Evolutionary conservation across 92 coral and sea anemone species (phyloP), one percentile per base, ranked within the genome.

Genomic region (Epizoanthus stellaris): DNA sequence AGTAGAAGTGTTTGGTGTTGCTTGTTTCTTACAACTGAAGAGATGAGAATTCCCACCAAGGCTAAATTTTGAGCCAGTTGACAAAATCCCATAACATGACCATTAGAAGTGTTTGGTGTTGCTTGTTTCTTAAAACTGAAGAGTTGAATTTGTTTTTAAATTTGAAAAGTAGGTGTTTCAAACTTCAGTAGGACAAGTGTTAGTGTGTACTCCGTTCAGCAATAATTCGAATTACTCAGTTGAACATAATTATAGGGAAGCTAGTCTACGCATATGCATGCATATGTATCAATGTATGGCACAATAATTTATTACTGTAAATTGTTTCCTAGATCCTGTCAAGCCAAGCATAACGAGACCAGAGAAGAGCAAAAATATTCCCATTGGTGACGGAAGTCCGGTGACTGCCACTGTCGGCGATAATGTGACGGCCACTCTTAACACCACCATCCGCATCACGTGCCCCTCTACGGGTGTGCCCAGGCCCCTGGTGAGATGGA

Each of bases 391-490:
- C 15, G 72, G 72, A 4, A 77, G 57, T 19, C 42, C 36, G 11
- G 73, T 79, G 42, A 79, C 62, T 8, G 72, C 83, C 15, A 79
- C 83, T 10, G 83, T 79, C 10, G 73, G 83, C 19, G 83, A 79
- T 45, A 79, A 63, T 5, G 83, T 79, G 73, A 79, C 83, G 20
- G 83, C 72, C n/a, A 64, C 60, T 43, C 17, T 5, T 62, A 64
- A 79, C 42, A 79, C 83, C 21, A 63, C 83, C 10, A 43, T 79
- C 83, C 83, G 72, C 4, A 34, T 79, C 30, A 64, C 25, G 61
- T 79, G 83, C 8, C 83, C 83, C 13, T 45, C 49, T 40, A 79
- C 73, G 14, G 83, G 83, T 39, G 83, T 79, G 3, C 83, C 83
- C 5, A 45, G 17, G 1, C 83, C 83, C 19, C 20, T 62, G 19